Evolutionary conservation across 2,888 invertebrate genomes (phyloP), one percentile per base, ranked within the genome.

Genomic region (Tigriopus californicus): DNA sequence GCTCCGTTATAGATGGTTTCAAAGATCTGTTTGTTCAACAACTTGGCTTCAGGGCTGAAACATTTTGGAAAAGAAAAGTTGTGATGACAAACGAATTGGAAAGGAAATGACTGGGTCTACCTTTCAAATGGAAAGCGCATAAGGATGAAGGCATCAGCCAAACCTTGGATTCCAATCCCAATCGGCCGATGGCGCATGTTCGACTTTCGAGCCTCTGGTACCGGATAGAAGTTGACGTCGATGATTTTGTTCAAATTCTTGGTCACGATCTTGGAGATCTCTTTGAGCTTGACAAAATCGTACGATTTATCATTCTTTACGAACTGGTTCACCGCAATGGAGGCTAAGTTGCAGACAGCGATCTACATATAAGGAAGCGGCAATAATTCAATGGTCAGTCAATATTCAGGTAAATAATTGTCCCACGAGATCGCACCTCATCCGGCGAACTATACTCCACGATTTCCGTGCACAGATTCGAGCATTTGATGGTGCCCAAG

Each of bases 1-100:
- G 97, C 91, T n/a, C 86, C 91, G 72, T 85, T 92, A 70, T 99
- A 98, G 64, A 98, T 82, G 0, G 95, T 95, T 76, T 98, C 97
- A 72, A 98, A 99, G 65, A 99, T 94, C 69, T 92, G 84, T 65
- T 82, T 83, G 72, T 99, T 99, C 22, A 98, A 74, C 65, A 82
- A 74, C 61, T 80, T 77, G 0, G 97, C 92, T 67, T 85, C 79
- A 58, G 81, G 79, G 68, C 25, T 47, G n/a, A 15, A 41, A 3
- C 22, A 58, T 22, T 42, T 42, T 12, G 42, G 42, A 42, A 42
- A 42, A 42, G n/a, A n/a, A n/a, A n/a, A n/a, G n/a, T n/a, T n/a
- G n/a, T 33, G 8, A 33, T 33, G 33, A 33, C 4, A 33, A 33
- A 33, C n/a, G n/a, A n/a, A n/a, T n/a, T n/a, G n/a, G n/a, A n/a